phyloP scores from a whole-genome alignment of 2,888 invertebrate genomes.

The Cephus sareptanus region DNA sequence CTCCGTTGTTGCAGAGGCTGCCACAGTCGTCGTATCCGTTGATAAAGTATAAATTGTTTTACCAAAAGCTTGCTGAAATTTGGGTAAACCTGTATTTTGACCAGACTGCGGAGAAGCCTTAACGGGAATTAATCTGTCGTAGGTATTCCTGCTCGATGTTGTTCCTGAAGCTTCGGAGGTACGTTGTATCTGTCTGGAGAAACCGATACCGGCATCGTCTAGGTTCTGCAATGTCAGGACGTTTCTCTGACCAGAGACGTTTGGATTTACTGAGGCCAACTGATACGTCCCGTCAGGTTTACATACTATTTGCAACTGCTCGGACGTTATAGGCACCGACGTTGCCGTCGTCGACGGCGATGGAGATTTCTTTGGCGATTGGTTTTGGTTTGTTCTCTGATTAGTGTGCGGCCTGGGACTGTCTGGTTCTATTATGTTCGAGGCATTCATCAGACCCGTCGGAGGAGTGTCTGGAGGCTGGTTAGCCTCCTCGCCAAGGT shows the following conservation, averaged over 20 bases:
- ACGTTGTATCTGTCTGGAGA: constrained; percentile 50
- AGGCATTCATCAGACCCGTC: constrained; percentile 32
- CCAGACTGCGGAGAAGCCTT: constrained; percentile 40
- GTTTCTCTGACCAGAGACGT: constrained; percentile 47
- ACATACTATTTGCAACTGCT: constrained; percentile 57
- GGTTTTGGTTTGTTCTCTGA: constrained; percentile 42
- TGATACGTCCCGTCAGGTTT: constrained; percentile 61
- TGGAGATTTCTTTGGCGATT: constrained; percentile 57
- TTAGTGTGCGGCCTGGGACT: constrained; percentile 33
- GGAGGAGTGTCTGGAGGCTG: constrained; percentile 57
- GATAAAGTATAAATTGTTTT: constrained; percentile 72
- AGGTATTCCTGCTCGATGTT: constrained; percentile 40
- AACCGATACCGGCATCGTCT: constrained; percentile 46
- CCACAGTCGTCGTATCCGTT: constrained; percentile 43
- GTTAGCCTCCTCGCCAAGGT: constrained; percentile 60
- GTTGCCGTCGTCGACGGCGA: constrained; percentile 41
- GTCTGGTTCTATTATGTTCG: constrained; percentile 6
- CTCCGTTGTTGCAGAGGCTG: constrained; percentile 36
- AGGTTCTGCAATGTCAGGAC: constrained; percentile 53
- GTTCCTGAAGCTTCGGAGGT: constrained; percentile 26
- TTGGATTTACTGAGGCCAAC: constrained; percentile 53
- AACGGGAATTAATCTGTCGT: constrained; percentile 43
- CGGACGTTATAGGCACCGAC: constrained; percentile 47
- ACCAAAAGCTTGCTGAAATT: constrained; percentile 84
- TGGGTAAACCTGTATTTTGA: constrained; percentile 70